phyloP scores from a whole-genome alignment of 2,888 invertebrate species.

The Melanostoma scalare region DNA sequence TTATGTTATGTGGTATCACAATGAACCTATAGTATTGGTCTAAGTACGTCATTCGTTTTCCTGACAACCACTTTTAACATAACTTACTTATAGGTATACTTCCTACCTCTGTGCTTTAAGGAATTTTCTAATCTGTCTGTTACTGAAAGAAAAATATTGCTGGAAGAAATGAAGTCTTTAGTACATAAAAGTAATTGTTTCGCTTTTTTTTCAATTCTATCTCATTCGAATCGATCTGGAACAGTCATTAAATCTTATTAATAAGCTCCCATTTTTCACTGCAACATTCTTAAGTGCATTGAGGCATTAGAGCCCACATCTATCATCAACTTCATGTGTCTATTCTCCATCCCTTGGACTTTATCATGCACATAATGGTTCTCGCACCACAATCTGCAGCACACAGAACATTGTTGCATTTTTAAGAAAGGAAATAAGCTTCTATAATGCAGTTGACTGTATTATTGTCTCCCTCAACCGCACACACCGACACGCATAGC shows the following conservation, averaged over 20 bases:
- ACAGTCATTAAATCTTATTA: conserved; percentile 65
- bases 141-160: no score
- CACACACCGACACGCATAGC: conserved; percentile 34
- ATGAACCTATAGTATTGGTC: no score
- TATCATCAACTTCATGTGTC: conserved; percentile 59
- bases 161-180: no score
- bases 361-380: conserved; percentile 47
- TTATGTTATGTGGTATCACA: no score
- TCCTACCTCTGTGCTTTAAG: no score
- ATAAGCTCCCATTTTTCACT: conserved; percentile 61
- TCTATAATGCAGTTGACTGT: conserved; percentile 57
- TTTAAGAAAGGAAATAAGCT: conserved; percentile 64
- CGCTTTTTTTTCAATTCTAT: conserved; percentile 19
- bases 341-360: conserved; percentile 22
- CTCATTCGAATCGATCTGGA: conserved; percentile 42
- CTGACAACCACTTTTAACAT: no score
- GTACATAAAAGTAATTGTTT: neutral
- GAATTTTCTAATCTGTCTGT: no score
- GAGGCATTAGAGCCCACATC: conserved; percentile 53
- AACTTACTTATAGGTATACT: no score
- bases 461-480: conserved; percentile 26
- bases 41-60: no score
- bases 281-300: conserved; percentile 49
- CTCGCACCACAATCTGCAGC: conserved; percentile 32
- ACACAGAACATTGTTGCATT: conserved; percentile 63